Conservation (phyloP, 2,888 invertebrate genomes). For the Syrphus vitripennis region DNA sequence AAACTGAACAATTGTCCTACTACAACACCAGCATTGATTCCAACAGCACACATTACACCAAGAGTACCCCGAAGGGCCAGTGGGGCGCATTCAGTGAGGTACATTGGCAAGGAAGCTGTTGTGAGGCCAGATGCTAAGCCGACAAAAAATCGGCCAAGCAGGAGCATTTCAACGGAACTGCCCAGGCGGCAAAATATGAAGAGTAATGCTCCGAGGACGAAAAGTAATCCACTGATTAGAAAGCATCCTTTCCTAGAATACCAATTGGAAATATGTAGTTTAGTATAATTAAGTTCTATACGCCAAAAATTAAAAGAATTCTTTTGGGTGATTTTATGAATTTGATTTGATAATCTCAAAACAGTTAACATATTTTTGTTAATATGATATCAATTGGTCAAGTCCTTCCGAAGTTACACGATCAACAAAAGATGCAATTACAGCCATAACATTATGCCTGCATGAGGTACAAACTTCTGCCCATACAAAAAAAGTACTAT, state of each 20-base stretch:
- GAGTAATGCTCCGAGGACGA: slow-evolving; percentile 86
- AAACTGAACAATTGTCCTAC: slow-evolving; percentile 80
- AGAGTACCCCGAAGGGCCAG: slow-evolving; percentile 88
- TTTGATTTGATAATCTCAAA: too few relatives aligned
- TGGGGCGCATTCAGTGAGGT: slow-evolving; percentile 93
- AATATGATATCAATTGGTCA: too few relatives aligned
- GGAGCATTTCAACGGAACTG: slow-evolving; percentile 89
- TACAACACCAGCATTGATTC: slow-evolving; percentile 80
- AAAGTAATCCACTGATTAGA: slow-evolving; percentile 86
- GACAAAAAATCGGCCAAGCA: slow-evolving; percentile 89
- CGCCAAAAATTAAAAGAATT: too few relatives aligned
- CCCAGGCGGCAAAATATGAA: slow-evolving; percentile 86
- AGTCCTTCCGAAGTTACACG: too few relatives aligned
- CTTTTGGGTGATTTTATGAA: too few relatives aligned
- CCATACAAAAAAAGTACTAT: too few relatives aligned
- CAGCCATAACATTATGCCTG: too few relatives aligned
- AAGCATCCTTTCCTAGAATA: slow-evolving; percentile 87
- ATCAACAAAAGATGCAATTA: too few relatives aligned
- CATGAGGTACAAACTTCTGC: too few relatives aligned
- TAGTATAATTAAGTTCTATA: too few relatives aligned
- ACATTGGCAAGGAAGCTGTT: slow-evolving; percentile 94
- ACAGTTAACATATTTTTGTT: too few relatives aligned
- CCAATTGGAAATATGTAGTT: too few relatives aligned
- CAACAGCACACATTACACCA: slow-evolving; percentile 87
- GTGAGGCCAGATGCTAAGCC: slow-evolving; percentile 91